Conservation (phyloP, 1,140 invertebrate species). For the Drosophila takahashii region DNA sequence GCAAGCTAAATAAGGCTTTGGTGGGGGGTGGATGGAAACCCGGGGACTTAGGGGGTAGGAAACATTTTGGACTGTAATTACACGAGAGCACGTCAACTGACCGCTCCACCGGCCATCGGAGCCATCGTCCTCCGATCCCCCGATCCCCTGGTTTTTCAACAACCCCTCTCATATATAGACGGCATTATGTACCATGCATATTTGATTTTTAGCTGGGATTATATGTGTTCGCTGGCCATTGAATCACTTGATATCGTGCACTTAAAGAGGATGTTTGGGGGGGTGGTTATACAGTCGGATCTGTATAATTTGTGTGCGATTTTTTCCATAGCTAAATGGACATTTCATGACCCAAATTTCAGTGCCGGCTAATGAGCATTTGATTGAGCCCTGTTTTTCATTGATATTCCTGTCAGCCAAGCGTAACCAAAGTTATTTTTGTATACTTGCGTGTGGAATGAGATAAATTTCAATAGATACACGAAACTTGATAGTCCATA, state of each 20-base stretch:
- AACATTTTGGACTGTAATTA: conserved; percentile 75
- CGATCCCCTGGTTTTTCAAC: neutral
- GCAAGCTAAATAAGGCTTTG: conserved; percentile 44
- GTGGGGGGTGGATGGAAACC: neutral
- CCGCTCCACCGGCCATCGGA: conserved; percentile 64
- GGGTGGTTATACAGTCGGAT: conserved; percentile 17
- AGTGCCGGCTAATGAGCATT: conserved; percentile 46
- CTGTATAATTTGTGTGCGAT: conserved; percentile 59
- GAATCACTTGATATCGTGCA: conserved; percentile 41
- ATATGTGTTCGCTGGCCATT: conserved; percentile 34
- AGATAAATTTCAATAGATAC: conserved; percentile 21
- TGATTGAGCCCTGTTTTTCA: conserved; percentile 44
- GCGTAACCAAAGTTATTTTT: conserved; percentile 22
- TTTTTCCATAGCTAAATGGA: conserved; percentile 52
- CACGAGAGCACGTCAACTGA: conserved; percentile 71
- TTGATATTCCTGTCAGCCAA: conserved; percentile 27
- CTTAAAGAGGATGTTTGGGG: conserved; percentile 36
- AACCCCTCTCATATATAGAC: neutral
- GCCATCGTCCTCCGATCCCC: conserved; percentile 36
- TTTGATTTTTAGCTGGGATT: conserved; percentile 65
- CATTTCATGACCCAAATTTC: conserved; percentile 71
- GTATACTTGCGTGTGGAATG: conserved; percentile 59
- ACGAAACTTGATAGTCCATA: conserved; percentile 15
- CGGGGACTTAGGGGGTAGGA: neutral
- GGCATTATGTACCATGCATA: conserved; percentile 31